phyloP scores from a whole-genome alignment of 2,888 invertebrate genomes.

The Mechanitis messenoides region DNA sequence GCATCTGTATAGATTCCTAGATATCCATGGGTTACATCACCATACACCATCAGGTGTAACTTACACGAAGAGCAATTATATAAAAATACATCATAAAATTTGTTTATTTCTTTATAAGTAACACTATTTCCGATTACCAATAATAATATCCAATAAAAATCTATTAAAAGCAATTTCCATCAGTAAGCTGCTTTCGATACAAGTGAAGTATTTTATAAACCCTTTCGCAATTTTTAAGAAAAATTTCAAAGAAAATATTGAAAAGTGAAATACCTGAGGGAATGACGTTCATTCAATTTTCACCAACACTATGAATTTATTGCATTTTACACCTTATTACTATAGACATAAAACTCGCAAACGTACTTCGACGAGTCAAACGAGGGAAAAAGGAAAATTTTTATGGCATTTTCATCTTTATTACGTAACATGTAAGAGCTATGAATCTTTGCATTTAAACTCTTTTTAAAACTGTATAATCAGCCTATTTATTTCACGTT shows the following conservation, averaged over 20 bases:
- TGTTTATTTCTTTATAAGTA: no score
- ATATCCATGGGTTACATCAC: no score
- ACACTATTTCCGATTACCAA: neutral
- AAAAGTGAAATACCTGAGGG: conserved; percentile 29
- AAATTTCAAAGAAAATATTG: conserved; percentile 29
- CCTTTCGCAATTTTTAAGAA: conserved; percentile 28
- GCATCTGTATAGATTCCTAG: no score
- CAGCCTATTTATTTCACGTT: conserved; percentile 1
- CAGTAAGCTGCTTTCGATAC: conserved; percentile 16
- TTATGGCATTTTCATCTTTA: conserved; percentile 8
- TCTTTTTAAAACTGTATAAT: conserved; percentile 4
- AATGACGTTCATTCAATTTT: conserved; percentile 34
- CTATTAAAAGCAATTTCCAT: conserved; percentile 13
- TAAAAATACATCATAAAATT: no score
- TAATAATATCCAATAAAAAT: neutral
- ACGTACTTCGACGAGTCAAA: neutral
- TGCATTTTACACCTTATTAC: conserved; percentile 21
- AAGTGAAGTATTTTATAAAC: conserved; percentile 18
- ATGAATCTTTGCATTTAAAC: neutral
- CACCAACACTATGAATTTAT: conserved; percentile 16
- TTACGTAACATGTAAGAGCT: neutral
- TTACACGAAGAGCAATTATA: no score
- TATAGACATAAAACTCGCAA: conserved; percentile 10
- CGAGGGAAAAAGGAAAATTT: neutral
- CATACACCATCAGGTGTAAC: no score